A percentile compares a stretch with the other conserved stretches of the same genome.
These are phyloP conservation scores for Xiphophorus birchmanni DNA, from an alignment of 2,797 vertebrate species.

Conservation along the genomic window DNA sequence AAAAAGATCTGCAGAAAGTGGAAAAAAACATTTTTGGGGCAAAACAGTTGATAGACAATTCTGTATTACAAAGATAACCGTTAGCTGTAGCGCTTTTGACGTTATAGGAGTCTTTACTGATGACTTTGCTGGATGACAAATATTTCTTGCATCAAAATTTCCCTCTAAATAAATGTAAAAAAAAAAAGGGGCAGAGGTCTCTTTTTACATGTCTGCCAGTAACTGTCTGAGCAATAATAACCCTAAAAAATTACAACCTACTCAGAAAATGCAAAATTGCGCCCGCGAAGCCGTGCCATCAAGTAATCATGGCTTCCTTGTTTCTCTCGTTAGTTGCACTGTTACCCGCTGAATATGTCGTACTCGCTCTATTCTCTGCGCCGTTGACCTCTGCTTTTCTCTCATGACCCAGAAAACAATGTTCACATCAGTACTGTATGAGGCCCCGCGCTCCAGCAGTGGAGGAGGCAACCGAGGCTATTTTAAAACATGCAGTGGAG, in stretches of 20 bases:
- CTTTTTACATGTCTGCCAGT: neutral
- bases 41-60: too few relatives aligned
- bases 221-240: neutral
- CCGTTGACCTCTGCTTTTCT: constrained; percentile 37
- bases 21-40: too few relatives aligned
- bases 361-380: constrained; percentile 6
- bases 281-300: constrained; percentile 9
- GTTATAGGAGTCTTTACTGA: neutral
- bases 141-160: neutral
- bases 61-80: too few relatives aligned
- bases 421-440: constrained; percentile 30
- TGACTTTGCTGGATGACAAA: neutral
- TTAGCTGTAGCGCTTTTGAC: too few relatives aligned
- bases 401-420: constrained; percentile 53
- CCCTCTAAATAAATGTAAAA: neutral
- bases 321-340: constrained; percentile 22
- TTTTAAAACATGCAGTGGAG: constrained; percentile 58
- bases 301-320: constrained; percentile 2
- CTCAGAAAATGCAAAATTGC: constrained; percentile 1
- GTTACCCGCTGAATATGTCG: constrained; percentile 9
- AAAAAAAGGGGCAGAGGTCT: neutral
- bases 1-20: too few relatives aligned
- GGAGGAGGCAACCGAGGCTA: constrained; percentile 55
- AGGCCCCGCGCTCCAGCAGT: constrained; percentile 37
- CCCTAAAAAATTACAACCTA: constrained; percentile 5